Evolutionary conservation across 2,888 invertebrate genomes (phyloP).

Genomic region (Amphipoea oculea): DNA sequence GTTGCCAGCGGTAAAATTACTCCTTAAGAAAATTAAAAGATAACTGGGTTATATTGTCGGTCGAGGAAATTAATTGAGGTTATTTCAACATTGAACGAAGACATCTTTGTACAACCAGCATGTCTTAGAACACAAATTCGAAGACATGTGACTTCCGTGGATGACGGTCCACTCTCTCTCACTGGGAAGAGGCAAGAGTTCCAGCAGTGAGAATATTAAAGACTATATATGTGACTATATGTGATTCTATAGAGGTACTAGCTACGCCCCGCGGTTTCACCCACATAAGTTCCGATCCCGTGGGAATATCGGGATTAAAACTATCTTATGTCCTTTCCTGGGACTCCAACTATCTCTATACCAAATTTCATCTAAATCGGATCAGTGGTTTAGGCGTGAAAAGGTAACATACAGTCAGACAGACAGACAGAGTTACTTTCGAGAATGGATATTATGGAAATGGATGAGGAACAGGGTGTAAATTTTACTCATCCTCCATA

Average conservation of each 20-base stretch:
- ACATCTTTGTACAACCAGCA: neutral
- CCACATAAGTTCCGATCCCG: too few relatives aligned
- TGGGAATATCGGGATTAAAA: too few relatives aligned
- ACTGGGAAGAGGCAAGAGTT: neutral
- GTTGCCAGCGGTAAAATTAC: constrained; percentile 30
- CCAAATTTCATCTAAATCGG: too few relatives aligned
- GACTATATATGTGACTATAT: neutral
- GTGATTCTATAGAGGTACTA: neutral
- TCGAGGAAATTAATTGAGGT: neutral
- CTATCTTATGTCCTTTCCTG: too few relatives aligned
- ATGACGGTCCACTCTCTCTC: neutral
- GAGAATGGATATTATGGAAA: too few relatives aligned
- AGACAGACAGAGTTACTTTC: too few relatives aligned
- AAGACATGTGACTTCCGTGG: neutral
- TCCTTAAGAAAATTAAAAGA: constrained; percentile 28
- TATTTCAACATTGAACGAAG: neutral
- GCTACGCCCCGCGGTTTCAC: too few relatives aligned
- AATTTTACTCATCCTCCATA: too few relatives aligned
- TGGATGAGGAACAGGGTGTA: too few relatives aligned
- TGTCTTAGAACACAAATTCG: neutral
- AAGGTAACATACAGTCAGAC: too few relatives aligned
- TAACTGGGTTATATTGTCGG: constrained; percentile 1
- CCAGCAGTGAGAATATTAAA: neutral
- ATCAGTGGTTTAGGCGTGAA: too few relatives aligned
- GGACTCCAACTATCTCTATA: too few relatives aligned